These are phyloP conservation scores for Chironomus tentans DNA, from an alignment of 2,888 invertebrate species.

Conservation along the genomic window DNA sequence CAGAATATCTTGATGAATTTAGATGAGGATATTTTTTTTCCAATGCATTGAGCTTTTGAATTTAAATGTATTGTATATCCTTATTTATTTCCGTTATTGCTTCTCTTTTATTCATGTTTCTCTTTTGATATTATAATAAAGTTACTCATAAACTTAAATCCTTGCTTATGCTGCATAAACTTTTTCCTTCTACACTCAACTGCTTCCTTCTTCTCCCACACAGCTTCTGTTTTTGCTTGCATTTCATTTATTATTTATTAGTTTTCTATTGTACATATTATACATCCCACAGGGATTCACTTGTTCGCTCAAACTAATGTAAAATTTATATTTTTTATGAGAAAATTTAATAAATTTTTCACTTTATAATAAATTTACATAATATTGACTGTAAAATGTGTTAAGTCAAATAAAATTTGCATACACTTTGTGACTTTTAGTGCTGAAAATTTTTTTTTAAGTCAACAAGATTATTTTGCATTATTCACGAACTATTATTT, in stretches of 20 bases:
- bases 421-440: no score
- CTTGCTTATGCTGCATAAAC: not conserved
- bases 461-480: no score
- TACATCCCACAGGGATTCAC: no score
- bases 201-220: no score
- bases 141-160: not conserved
- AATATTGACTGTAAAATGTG: no score
- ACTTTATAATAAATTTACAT: no score
- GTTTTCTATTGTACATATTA: not conserved
- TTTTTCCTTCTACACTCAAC: not conserved
- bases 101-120: not conserved
- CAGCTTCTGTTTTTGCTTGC: not conserved
- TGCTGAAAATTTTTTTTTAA: no score
- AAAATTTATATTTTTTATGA: not conserved
- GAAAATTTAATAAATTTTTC: no score
- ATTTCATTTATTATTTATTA: not conserved
- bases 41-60: conserved; percentile 7
- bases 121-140: not conserved
- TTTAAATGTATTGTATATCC: not conserved
- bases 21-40: not conserved
- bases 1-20: not conserved
- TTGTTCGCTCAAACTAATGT: no score
- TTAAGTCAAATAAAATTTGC: no score
- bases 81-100: not conserved
- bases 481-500: no score